Conservation (phyloP, 2,888 invertebrate genomes). For the Aricia artaxerxes region DNA sequence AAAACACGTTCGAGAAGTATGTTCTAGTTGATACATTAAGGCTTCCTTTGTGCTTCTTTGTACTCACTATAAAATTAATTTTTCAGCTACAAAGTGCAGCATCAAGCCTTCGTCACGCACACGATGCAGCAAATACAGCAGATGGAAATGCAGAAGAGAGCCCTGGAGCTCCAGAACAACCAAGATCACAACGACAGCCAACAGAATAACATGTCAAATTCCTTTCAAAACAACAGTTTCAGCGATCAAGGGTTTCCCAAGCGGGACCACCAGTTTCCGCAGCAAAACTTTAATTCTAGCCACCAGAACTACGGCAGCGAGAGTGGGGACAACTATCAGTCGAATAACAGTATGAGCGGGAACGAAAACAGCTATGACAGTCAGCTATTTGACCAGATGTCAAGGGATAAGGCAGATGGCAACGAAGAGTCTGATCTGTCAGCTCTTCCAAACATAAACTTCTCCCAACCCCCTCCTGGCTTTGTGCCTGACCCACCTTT, state of each 20-base stretch:
- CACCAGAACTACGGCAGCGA: conserved; percentile 67
- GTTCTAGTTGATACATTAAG: conserved; percentile 42
- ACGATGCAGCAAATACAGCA: conserved; percentile 93
- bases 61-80: conserved; percentile 23
- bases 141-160: conserved; percentile 88
- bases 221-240: conserved; percentile 61
- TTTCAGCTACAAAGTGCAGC: conserved; percentile 92
- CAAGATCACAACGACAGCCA: conserved; percentile 62
- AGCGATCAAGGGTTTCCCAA: conserved; percentile 62
- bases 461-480: conserved; percentile 75
- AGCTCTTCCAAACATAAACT: conserved; percentile 69
- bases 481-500: conserved; percentile 55
- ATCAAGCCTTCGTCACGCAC: conserved; percentile 96
- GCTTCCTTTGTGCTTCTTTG: not conserved
- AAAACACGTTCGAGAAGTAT: conserved; percentile 89
- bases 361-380: conserved; percentile 76
- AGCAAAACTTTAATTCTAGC: conserved; percentile 58
- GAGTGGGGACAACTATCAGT: conserved; percentile 68
- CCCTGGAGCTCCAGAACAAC: conserved; percentile 78
- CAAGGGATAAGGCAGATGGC: conserved; percentile 53
- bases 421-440: conserved; percentile 61
- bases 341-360: conserved; percentile 72
- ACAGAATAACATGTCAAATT: conserved; percentile 55
- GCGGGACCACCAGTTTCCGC: conserved; percentile 50
- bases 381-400: conserved; percentile 70